A percentile compares a stretch with the other conserved stretches of the same genome.
phyloP scores from a whole-genome alignment of 2,113 vertebrate species.

The Phodopus roborovskii region DNA sequence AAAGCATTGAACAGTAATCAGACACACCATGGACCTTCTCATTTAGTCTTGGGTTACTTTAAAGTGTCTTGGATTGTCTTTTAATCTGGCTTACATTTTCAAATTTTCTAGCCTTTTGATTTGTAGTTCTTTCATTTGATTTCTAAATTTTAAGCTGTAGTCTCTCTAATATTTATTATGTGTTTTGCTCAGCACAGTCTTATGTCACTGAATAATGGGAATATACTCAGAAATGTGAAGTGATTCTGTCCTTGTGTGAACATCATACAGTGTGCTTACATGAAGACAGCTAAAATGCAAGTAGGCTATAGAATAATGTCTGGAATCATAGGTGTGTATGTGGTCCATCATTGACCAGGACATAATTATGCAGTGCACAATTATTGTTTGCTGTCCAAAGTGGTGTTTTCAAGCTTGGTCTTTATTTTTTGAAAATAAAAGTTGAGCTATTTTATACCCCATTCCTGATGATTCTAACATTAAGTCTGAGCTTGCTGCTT shows the following conservation, averaged over 20 bases:
- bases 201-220: background rate
- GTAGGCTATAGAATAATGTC: background rate
- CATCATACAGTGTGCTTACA: background rate
- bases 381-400: background rate
- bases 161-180: background rate
- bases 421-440: background rate
- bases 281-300: background rate
- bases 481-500: constrained; percentile 20
- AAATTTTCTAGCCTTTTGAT: background rate
- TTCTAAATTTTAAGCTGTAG: constrained; percentile 21
- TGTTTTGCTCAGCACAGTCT: background rate
- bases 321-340: background rate
- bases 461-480: background rate
- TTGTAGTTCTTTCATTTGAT: constrained; percentile 22
- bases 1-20: background rate
- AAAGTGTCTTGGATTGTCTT: background rate
- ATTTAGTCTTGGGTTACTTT: background rate
- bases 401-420: background rate
- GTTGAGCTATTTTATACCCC: constrained; percentile 15
- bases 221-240: background rate
- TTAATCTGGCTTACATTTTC: background rate
- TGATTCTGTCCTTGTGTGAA: background rate
- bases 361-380: background rate
- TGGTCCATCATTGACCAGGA: background rate
- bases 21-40: too few relatives aligned